Conservation (phyloP, 2,797 vertebrate species). For the Microctenopoma stevenorrisi region DNA sequence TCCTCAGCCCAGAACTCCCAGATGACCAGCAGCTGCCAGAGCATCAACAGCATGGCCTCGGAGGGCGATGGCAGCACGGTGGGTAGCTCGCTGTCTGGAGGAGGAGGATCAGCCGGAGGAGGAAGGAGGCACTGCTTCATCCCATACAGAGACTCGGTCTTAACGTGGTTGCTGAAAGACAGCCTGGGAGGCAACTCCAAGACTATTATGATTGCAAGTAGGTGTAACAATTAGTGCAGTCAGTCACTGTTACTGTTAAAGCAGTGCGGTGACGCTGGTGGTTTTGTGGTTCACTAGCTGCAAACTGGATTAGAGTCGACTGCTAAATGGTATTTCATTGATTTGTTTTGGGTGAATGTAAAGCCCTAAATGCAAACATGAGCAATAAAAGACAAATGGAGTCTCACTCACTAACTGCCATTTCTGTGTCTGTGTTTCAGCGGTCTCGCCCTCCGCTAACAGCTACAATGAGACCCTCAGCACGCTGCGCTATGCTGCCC, state of each 20-base stretch:
- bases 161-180: constrained; percentile 98
- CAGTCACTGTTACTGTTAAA: background rate
- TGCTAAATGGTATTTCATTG: background rate
- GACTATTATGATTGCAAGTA: constrained; percentile 98
- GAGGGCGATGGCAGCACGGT: constrained; percentile 85
- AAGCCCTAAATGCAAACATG: background rate
- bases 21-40: constrained; percentile 95
- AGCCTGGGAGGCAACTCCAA: constrained; percentile 97
- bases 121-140: constrained; percentile 90
- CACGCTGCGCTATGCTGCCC: constrained; percentile 96
- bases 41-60: constrained; percentile 89
- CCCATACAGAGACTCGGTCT: constrained; percentile 95
- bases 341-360: background rate
- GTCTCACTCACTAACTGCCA: background rate
- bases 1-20: constrained; percentile 95
- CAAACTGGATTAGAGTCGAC: background rate
- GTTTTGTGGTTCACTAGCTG: background rate
- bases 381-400: no score
- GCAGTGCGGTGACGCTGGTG: background rate
- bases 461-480: constrained; percentile 97
- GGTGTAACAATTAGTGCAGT: constrained; percentile 59
- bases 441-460: constrained; percentile 93
- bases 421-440: constrained; percentile 73
- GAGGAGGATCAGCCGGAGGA: constrained; percentile 63
- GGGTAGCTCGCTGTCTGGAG: constrained; percentile 81